Conservation (phyloP, 2,797 vertebrate genomes). For the Helarctos malayanus region DNA sequence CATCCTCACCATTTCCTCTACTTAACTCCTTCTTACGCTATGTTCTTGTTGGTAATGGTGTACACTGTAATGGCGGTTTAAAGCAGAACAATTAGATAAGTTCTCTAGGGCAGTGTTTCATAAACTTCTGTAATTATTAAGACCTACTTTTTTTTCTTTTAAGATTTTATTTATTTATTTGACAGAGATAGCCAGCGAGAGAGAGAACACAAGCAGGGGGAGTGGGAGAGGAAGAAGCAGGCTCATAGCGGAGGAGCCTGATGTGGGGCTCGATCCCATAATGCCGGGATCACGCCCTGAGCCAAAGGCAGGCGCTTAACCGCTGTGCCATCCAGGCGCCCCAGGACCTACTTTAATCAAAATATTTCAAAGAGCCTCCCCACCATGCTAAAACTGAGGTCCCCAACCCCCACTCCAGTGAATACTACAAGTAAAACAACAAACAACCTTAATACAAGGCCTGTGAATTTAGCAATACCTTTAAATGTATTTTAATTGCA, state of each 20-base stretch:
- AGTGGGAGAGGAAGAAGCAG: too few species aligned
- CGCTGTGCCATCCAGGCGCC: too few species aligned
- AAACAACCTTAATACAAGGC: slow-evolving; percentile 9
- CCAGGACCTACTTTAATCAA: background rate
- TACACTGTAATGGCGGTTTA: background rate
- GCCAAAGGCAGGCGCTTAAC: too few species aligned
- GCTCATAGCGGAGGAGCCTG: too few species aligned
- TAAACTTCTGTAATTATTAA: slow-evolving; percentile 13
- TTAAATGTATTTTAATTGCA: slow-evolving; percentile 1
- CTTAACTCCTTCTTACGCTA: background rate
- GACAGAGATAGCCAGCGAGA: too few species aligned
- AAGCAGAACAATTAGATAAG: background rate
- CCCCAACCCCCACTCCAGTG: background rate
- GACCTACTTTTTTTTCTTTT: background rate
- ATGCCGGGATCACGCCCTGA: too few species aligned
- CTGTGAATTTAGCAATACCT: slow-evolving; percentile 11
- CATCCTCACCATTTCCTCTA: background rate
- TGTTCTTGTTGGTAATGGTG: background rate
- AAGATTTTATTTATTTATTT: too few species aligned
- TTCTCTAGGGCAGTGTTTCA: slow-evolving; percentile 40
- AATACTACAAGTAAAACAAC: background rate
- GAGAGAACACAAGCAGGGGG: too few species aligned
- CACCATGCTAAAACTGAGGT: background rate
- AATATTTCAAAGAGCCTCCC: slow-evolving; percentile 26
- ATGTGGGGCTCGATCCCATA: too few species aligned